Base-by-base conservation (phyloP, 2,113 vertebrate genomes). In the Apistogramma diplotaenia region DNA sequence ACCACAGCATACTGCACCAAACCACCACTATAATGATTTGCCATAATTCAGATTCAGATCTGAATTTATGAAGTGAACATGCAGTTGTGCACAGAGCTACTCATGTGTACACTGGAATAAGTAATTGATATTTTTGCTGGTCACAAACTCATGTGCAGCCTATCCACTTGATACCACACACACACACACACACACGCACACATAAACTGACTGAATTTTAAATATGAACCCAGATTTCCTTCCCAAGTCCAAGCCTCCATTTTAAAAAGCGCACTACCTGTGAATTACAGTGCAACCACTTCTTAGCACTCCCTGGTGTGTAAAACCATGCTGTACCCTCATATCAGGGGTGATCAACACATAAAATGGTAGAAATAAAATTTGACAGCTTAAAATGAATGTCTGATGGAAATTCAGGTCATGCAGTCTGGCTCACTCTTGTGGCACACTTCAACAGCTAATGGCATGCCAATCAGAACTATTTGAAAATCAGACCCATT, bases 401-500 rank as follows among this genome's bases (percentile, higher is more conserved):
- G 74, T 75, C 70, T 51, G 76, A 84, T 74, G 58, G 78, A 43
- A 80, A 86, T 83, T 79, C 82, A 59, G 82, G 82, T 88, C 85
- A 78, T 29, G 65, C 43, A 61, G 43, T 62, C 70, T 35, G 19
- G 31, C 27, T 76, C 74, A 88, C 76, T 71, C 79, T 89, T 74
- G 37, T 78, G 62, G 9, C 1, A 9, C 75, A 85, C 80, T 84
- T 81, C 70, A 79, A 49, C 60, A 31, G 46, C 31, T 88, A 87
- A 85, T 84, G 79, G 88, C 87, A 87, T 89, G 76, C 79, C 87
- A 88, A 86, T 91, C 86, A 85, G 82, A 76, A 58, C 21, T 82
- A 82, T 89, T 91, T 90, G 81, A 78, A 82, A 70, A 70, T 49
- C 62, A 49, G 62, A 49, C n/a, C 40, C 59, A 77, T 72, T 85